Percentiles rank a stretch among this genome's conserved stretches.
phyloP scores from a whole-genome alignment of 2,888 invertebrate species.

The Terebella lapidaria region DNA sequence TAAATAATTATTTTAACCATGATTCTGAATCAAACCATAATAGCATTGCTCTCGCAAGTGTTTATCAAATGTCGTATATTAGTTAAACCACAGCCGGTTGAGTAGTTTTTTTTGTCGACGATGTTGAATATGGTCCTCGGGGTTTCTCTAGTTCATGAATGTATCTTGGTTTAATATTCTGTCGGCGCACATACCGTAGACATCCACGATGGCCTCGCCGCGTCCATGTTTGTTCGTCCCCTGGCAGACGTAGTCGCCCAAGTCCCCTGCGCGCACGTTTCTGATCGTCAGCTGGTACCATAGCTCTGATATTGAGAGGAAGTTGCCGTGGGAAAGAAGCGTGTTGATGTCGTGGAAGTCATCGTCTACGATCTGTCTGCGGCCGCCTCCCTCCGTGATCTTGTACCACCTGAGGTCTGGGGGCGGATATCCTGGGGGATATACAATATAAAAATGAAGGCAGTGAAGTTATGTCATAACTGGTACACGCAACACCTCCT shows the following conservation, averaged over 20 bases:
- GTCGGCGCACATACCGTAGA: slow-evolving; percentile 43
- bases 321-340: slow-evolving; percentile 35
- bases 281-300: slow-evolving; percentile 50
- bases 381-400: slow-evolving; percentile 23
- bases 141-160: no score
- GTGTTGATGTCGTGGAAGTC: slow-evolving; percentile 44
- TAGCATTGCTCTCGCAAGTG: no score
- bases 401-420: slow-evolving; percentile 41
- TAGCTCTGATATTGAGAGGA: slow-evolving; percentile 33
- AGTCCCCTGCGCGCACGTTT: slow-evolving; percentile 46
- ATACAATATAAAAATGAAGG: no score
- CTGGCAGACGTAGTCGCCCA: slow-evolving; percentile 41
- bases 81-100: no score
- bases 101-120: no score
- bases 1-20: no score
- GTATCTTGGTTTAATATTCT: no score
- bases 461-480: no score
- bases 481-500: no score
- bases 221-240: slow-evolving; percentile 38
- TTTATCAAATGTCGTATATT: no score
- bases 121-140: no score
- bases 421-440: slow-evolving; percentile 40
- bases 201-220: slow-evolving; percentile 27
- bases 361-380: slow-evolving; percentile 34
- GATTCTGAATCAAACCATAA: no score